These are phyloP conservation scores for Premnoplex brunnescens DNA, from an alignment of 2,797 vertebrate species.

Conservation along the genomic window DNA sequence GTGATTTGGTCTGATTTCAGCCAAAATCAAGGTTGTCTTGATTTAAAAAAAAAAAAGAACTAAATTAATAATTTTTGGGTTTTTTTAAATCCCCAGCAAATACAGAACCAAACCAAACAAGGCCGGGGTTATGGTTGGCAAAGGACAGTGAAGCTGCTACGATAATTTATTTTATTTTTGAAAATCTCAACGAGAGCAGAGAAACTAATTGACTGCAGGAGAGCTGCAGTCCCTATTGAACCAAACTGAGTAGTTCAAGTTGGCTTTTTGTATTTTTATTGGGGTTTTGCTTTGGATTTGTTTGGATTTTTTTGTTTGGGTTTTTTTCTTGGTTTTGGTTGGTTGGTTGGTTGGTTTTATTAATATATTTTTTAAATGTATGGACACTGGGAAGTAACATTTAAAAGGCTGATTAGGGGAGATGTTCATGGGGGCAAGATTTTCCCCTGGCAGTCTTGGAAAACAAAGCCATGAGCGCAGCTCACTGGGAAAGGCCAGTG, in stretches of 20 bases:
- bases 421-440: fast-evolving
- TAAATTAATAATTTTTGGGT: no score
- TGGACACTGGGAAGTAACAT: background rate
- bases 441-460: background rate
- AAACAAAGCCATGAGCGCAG: background rate
- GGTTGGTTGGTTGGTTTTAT: no score
- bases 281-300: no score
- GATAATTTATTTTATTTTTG: background rate
- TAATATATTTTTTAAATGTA: background rate
- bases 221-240: background rate
- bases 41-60: no score
- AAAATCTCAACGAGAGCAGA: background rate
- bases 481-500: background rate
- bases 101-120: background rate
- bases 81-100: background rate
- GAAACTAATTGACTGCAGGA: no score
- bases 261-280: background rate
- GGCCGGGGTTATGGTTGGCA: background rate
- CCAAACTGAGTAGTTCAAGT: background rate
- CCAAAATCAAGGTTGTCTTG: background rate
- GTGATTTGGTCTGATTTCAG: background rate
- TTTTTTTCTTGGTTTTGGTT: no score
- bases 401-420: background rate
- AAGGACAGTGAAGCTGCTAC: background rate
- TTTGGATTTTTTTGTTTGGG: background rate